Conservation (phyloP, 2,888 invertebrate species). For the Eumerus sabulonum region DNA sequence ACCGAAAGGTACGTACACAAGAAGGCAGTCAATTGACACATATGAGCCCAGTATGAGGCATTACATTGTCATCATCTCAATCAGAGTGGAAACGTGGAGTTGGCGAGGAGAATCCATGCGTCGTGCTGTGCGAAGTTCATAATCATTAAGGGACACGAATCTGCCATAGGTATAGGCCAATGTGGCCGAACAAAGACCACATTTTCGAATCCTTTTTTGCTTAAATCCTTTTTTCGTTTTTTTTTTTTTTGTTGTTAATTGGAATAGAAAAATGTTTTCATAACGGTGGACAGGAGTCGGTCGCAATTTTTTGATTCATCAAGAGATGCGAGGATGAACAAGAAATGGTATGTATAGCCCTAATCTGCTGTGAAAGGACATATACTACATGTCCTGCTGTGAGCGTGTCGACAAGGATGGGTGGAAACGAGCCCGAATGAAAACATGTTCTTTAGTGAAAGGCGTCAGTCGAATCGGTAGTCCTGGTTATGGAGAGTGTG, state of each 20-base stretch:
- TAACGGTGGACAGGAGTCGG: conserved; percentile 7
- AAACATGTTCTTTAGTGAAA: not conserved
- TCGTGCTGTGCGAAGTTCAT: conserved; percentile 60
- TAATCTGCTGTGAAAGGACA: conserved; percentile 37
- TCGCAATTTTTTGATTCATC: conserved; percentile 11
- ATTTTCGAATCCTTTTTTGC: conserved; percentile 52
- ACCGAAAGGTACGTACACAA: conserved; percentile 34
- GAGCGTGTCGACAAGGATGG: conserved; percentile 33
- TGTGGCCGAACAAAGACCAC: conserved; percentile 66
- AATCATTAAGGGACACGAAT: conserved; percentile 28
- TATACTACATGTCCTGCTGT: conserved; percentile 38
- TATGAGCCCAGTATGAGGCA: conserved; percentile 55
- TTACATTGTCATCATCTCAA: conserved; percentile 57
- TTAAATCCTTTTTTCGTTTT: too few relatives aligned
- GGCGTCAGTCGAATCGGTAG: conserved; percentile 26
- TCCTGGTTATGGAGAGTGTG: conserved; percentile 23
- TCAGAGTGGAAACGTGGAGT: conserved; percentile 38
- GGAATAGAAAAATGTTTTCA: conserved; percentile 13
- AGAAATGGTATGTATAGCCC: not conserved
- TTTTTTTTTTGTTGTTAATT: conserved; percentile 35
- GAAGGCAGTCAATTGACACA: conserved; percentile 48
- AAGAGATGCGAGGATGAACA: conserved; percentile 6
- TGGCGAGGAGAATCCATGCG: conserved; percentile 25
- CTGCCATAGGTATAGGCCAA: conserved; percentile 8
- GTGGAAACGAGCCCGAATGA: not conserved